Evolutionary conservation across 2,888 invertebrate species (phyloP), one percentile per base, ranked within the genome.

Genomic region (Caenorhabditis angaria): DNA sequence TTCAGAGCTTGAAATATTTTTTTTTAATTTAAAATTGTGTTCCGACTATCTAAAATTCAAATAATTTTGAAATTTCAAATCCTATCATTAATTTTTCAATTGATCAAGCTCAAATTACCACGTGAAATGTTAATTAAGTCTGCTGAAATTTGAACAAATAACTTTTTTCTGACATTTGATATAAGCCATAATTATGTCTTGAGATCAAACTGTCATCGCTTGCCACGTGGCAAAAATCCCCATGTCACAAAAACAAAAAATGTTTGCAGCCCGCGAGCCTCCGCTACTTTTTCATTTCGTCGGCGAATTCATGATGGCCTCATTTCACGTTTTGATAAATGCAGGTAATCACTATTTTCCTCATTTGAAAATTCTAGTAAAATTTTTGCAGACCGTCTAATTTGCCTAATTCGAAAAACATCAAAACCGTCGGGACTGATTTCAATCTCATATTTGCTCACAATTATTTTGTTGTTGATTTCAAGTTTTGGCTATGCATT

Each of bases 241-340:
- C 18, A n/a, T n/a, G n/a, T n/a, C n/a, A n/a, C n/a, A n/a, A n/a
- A n/a, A n/a, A n/a, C n/a, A n/a, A n/a, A n/a, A n/a, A n/a, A n/a
- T n/a, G n/a, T n/a, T 41, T 41, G 8, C 41, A 41, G 41, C 6
- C 5, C 41, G 41, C 3, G 14, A 18, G 18, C 41, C 41, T 14
- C 41, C 41, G 3, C 41, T 41, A 5, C 41, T 41, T 41, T 41
- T 41, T 18, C 41, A 41, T 14, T 41, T 41, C 18, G 41, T 62
- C 2, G 67, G 67, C 18, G 67, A 67, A 32, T 67, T 67, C 14
- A 35, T 28, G 12, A 58, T 54, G 14, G 67, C 62, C 24, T 18
- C 48, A 8, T 67, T 62, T 18, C 67, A 67, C 29, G 54, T 67
- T 35, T 47, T 67, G 1, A 54, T 67, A 3, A 67, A 67, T 47